phyloP scores from a whole-genome alignment of 2,113 vertebrate species.

The Tupaia chinensis region DNA sequence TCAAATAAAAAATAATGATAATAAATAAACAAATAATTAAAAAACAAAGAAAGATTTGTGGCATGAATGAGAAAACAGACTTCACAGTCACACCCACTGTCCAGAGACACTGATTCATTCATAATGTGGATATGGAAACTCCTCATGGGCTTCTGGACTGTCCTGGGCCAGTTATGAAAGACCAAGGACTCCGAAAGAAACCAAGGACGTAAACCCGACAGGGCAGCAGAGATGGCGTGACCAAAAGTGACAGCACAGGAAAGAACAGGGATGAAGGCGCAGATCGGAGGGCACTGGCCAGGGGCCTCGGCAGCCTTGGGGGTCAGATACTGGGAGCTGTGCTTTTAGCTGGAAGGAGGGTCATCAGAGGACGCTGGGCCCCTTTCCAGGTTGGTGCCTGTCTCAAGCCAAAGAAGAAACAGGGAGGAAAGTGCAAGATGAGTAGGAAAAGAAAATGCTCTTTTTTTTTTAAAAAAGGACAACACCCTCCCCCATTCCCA shows the following conservation, averaged over 20 bases:
- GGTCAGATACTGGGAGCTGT: neutral
- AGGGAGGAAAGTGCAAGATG: neutral
- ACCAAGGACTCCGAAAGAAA: slow-evolving; percentile 26
- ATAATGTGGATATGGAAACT: neutral
- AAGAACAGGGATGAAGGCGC: neutral
- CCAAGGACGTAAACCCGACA: slow-evolving; percentile 24
- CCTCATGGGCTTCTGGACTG: neutral
- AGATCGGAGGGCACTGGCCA: too few relatives aligned
- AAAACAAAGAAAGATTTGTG: neutral
- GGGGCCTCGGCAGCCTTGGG: accelerated
- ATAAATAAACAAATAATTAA: too few relatives aligned
- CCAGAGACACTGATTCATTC: neutral
- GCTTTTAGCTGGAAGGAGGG: neutral
- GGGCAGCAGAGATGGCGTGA: neutral
- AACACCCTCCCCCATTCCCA: neutral
- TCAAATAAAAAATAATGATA: too few relatives aligned
- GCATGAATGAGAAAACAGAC: neutral
- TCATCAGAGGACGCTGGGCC: neutral
- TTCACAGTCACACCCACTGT: slow-evolving; percentile 1
- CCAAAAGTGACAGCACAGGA: neutral
- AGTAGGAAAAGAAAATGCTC: neutral
- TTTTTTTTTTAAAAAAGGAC: neutral
- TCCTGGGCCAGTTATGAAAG: neutral
- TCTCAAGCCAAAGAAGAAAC: neutral
- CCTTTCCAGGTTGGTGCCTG: neutral